A percentile compares a stretch with the other conserved stretches of the same genome.
These are phyloP conservation scores for Tuta absoluta DNA, from an alignment of 2,888 invertebrate species.

Conservation along the genomic window DNA sequence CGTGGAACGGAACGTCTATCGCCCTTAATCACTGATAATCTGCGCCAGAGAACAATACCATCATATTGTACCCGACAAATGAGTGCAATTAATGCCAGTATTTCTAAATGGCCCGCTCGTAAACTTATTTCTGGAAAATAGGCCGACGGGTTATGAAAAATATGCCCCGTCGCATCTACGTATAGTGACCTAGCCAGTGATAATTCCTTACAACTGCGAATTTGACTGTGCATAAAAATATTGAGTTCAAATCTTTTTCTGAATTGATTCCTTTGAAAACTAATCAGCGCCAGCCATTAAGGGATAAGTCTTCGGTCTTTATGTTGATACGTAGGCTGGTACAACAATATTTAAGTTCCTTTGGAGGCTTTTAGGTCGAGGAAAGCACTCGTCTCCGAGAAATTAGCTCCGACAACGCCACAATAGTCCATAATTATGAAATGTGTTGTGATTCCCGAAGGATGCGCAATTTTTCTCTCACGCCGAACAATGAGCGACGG, in stretches of 20 bases:
- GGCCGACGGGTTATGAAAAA: not conserved
- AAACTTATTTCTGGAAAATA: not conserved
- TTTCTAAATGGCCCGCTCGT: constrained; percentile 41
- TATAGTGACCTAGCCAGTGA: too few species aligned
- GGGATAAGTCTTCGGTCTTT: constrained; percentile 56
- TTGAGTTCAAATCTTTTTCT: constrained; percentile 43
- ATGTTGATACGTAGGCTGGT: constrained; percentile 61
- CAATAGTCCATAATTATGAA: constrained; percentile 82
- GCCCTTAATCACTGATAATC: constrained; percentile 68
- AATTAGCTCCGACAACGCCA: constrained; percentile 74
- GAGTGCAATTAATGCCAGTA: constrained; percentile 66
- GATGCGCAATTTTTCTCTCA: constrained; percentile 73
- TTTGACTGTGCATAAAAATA: not conserved
- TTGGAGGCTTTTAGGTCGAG: constrained; percentile 52
- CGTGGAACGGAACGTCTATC: constrained; percentile 62
- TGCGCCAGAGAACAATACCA: constrained; percentile 64
- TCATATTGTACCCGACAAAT: constrained; percentile 59
- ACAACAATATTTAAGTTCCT: constrained; percentile 33
- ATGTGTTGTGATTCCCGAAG: constrained; percentile 77
- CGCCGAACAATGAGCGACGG: constrained; percentile 71
- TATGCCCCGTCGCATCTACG: too few species aligned
- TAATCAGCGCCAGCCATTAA: constrained; percentile 72
- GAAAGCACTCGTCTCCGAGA: constrained; percentile 60
- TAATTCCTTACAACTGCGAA: not conserved
- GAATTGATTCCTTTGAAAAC: constrained; percentile 71